Percentiles rank a stretch among this genome's conserved stretches.
Conservation (phyloP, 2,888 invertebrate genomes). For the Cataglyphis altisquamis region DNA sequence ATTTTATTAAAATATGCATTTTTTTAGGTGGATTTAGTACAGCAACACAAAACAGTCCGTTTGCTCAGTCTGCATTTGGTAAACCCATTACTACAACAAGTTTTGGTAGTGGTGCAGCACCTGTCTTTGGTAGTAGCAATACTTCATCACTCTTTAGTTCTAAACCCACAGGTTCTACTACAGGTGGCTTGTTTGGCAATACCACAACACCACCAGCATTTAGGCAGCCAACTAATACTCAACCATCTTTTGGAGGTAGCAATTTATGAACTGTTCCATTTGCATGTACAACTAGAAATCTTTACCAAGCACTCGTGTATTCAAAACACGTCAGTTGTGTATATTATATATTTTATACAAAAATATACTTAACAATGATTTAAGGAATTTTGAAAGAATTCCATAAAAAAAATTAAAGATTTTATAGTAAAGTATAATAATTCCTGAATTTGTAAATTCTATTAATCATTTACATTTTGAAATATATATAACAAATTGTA, state of each 20-base stretch:
- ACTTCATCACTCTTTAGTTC: slow-evolving; percentile 88
- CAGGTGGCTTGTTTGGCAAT: slow-evolving; percentile 89
- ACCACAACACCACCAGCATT: slow-evolving; percentile 89
- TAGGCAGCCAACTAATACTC: slow-evolving; percentile 89
- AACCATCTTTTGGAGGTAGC: slow-evolving; percentile 85
- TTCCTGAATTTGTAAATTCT: background rate
- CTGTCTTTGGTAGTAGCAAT: slow-evolving; percentile 90
- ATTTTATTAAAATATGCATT: slow-evolving; percentile 40
- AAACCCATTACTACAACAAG: slow-evolving; percentile 88
- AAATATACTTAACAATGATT: background rate
- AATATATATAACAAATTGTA: background rate
- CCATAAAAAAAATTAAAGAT: background rate
- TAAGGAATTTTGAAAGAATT: background rate
- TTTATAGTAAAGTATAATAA: background rate
- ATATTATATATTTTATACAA: background rate
- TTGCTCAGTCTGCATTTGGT: slow-evolving; percentile 87
- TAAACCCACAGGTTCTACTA: slow-evolving; percentile 86
- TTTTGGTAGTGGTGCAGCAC: slow-evolving; percentile 89
- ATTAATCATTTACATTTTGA: background rate
- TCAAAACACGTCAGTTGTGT: slow-evolving; percentile 1
- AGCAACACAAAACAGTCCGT: slow-evolving; percentile 87
- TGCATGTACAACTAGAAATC: slow-evolving; percentile 32
- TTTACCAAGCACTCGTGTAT: slow-evolving; percentile 22
- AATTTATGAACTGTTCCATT: slow-evolving; percentile 41
- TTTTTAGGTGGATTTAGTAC: slow-evolving; percentile 87